phyloP scores from a whole-genome alignment of 2,888 invertebrate species.

The Ichneumoninae sp. region DNA sequence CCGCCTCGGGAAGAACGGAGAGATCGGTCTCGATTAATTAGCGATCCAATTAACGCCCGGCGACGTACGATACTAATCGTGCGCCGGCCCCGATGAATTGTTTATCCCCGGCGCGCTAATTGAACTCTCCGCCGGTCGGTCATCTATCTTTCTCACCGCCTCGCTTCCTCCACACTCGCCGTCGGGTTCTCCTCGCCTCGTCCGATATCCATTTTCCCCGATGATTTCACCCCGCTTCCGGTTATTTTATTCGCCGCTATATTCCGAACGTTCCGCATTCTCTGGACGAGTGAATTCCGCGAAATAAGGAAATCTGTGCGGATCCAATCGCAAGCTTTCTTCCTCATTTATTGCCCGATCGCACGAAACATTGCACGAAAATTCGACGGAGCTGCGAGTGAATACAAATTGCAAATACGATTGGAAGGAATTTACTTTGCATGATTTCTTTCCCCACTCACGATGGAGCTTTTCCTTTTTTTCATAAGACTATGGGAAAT shows the following conservation, averaged over 20 bases:
- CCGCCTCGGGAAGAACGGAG: constrained; percentile 20
- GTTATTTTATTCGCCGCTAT: neutral
- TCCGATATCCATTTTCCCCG: neutral
- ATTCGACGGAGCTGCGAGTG: neutral
- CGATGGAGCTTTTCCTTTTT: neutral
- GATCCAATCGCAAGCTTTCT: neutral
- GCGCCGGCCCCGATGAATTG: constrained; percentile 69
- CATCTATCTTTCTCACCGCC: constrained; percentile 17
- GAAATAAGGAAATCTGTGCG: neutral
- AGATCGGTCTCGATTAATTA: constrained; percentile 74
- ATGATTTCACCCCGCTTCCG: neutral
- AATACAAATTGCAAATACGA: neutral
- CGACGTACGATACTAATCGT: constrained; percentile 66
- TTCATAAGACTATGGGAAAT: no score
- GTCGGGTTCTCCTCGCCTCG: neutral
- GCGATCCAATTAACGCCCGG: constrained; percentile 71
- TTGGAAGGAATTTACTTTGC: neutral
- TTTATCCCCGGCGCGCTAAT: constrained; percentile 75
- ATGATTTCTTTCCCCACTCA: neutral
- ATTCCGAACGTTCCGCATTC: neutral
- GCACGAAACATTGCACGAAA: neutral
- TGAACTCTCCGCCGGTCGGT: constrained; percentile 61
- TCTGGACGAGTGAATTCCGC: neutral
- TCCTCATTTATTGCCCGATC: neutral
- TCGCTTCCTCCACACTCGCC: neutral